Percentiles rank a stretch among this genome's conserved stretches.
phyloP scores from a whole-genome alignment of 2,797 vertebrate species.

The Danio jaintianensis region DNA sequence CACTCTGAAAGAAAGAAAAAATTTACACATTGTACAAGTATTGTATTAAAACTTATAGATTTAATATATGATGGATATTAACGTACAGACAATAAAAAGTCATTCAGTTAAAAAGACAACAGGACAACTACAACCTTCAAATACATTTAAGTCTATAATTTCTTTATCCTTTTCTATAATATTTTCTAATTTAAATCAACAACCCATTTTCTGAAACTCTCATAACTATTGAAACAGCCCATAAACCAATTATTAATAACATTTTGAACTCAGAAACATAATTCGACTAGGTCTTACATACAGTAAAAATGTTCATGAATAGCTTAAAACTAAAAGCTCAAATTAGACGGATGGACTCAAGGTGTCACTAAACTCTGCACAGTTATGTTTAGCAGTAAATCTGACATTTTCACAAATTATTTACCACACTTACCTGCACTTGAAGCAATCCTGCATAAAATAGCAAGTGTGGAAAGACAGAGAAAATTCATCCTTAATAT shows the following conservation, averaged over 20 bases:
- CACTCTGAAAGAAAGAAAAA: slow-evolving; percentile 44
- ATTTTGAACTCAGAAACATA: neutral
- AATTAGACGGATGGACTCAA: neutral
- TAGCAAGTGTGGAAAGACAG: neutral
- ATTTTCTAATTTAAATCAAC: neutral
- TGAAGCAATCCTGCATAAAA: slow-evolving; percentile 26
- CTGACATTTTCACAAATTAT: neutral
- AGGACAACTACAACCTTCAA: neutral
- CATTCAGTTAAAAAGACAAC: neutral
- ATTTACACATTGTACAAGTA: too few relatives aligned
- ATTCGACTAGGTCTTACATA: neutral
- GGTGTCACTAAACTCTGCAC: neutral
- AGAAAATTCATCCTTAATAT: slow-evolving; percentile 18
- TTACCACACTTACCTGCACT: slow-evolving; percentile 12
- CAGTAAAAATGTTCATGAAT: neutral
- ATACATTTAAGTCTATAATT: neutral
- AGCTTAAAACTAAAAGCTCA: neutral
- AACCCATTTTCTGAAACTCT: neutral
- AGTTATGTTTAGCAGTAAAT: neutral
- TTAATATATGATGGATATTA: neutral
- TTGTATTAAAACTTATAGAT: too few relatives aligned
- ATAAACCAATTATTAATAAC: neutral
- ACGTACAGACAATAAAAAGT: neutral
- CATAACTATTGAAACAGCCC: neutral
- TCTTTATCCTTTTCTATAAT: neutral